Percentiles rank a stretch among this genome's conserved stretches.
Conservation (phyloP, 2,113 vertebrate genomes). For the Zosterops hypoxanthus region DNA sequence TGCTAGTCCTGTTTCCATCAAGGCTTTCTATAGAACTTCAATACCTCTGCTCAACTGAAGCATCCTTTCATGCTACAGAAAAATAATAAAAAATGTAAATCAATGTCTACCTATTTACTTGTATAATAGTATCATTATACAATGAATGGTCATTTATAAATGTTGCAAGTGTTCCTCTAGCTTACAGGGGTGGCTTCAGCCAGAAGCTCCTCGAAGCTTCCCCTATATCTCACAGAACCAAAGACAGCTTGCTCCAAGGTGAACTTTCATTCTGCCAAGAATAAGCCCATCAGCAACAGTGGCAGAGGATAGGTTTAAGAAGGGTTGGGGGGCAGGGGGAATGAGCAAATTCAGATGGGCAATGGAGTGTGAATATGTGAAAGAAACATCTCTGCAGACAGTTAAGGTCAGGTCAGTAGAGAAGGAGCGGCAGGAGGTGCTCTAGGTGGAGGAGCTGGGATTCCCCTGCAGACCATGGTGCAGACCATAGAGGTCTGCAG, state of each 20-base stretch:
- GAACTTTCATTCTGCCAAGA: not conserved
- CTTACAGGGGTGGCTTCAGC: not conserved
- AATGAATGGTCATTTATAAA: not conserved
- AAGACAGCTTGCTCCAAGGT: not conserved
- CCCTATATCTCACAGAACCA: fast-evolving
- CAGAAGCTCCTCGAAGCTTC: not conserved
- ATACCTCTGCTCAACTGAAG: not conserved
- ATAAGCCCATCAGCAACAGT: fast-evolving
- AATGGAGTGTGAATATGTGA: not conserved
- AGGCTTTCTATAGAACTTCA: not conserved
- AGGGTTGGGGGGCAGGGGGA: fast-evolving
- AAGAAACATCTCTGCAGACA: not conserved
- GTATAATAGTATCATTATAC: not conserved
- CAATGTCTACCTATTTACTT: not conserved
- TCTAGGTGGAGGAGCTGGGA: not conserved
- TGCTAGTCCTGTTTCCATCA: not conserved
- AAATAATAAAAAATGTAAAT: not conserved
- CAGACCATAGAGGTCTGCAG: fast-evolving
- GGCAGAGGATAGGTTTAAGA: not conserved
- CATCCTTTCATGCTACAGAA: not conserved
- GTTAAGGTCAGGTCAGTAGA: not conserved
- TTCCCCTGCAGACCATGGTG: fast-evolving
- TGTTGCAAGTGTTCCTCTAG: not conserved
- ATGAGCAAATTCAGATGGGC: not conserved
- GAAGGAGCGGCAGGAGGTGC: not conserved